A percentile compares a stretch with the other conserved stretches of the same genome.
These are phyloP conservation scores for Gobionotothen gibberifrons DNA, from an alignment of 2,797 vertebrate genomes.

Conservation along the genomic window DNA sequence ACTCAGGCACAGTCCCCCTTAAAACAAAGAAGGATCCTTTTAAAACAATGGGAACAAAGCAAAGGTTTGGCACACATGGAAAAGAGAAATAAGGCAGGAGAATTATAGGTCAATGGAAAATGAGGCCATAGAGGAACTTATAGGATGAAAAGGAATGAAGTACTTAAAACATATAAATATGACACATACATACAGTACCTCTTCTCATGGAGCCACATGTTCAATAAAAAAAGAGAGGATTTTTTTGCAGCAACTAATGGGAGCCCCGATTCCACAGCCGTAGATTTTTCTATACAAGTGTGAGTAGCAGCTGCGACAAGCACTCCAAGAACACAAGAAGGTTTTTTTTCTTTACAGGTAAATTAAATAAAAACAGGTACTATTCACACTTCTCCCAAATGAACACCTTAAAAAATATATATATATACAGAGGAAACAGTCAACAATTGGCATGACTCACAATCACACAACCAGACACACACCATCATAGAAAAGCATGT, in stretches of 20 bases:
- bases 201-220: conserved; percentile 53
- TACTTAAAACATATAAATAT: conserved; percentile 66
- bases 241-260: conserved; percentile 74
- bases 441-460: conserved; percentile 65
- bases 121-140: conserved; percentile 68
- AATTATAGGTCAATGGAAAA: conserved; percentile 52
- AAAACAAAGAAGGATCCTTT: conserved; percentile 54
- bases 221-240: conserved; percentile 48
- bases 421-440: conserved; percentile 76
- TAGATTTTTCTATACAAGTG: conserved; percentile 66
- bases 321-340: conserved; percentile 65
- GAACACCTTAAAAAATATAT: conserved; percentile 73
- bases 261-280: conserved; percentile 66
- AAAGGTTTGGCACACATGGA: conserved; percentile 71
- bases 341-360: conserved; percentile 62
- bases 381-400: conserved; percentile 52
- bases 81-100: conserved; percentile 66
- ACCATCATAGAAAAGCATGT: conserved; percentile 36
- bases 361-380: conserved; percentile 58
- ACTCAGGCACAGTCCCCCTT: conserved; percentile 79
- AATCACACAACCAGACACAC: conserved; percentile 51
- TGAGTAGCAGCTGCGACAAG: conserved; percentile 73
- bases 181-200: conserved; percentile 52
- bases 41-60: conserved; percentile 52
- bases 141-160: conserved; percentile 55